phyloP scores from a whole-genome alignment of 2,113 vertebrate genomes.

The Corapipo altera region DNA sequence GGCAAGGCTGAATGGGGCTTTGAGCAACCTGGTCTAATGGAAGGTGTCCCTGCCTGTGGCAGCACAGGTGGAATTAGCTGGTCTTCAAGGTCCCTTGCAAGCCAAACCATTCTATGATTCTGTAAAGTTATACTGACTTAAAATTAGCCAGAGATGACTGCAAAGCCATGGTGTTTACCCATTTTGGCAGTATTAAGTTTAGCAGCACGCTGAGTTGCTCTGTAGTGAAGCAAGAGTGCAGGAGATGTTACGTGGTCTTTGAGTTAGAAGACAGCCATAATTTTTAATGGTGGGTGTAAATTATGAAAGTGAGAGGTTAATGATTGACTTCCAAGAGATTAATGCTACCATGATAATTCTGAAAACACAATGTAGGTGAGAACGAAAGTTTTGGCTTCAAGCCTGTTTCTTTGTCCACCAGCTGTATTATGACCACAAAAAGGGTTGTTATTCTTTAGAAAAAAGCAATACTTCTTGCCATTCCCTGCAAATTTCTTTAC shows the following conservation, averaged over 20 bases:
- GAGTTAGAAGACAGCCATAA: neutral
- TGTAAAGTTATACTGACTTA: neutral
- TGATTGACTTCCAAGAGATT: neutral
- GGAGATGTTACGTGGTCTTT: neutral
- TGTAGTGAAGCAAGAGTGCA: neutral
- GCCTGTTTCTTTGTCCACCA: neutral
- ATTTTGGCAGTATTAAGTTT: neutral
- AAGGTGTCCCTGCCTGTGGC: neutral
- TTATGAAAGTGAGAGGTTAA: neutral
- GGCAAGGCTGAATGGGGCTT: neutral
- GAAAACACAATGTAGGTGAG: neutral
- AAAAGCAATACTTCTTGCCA: neutral
- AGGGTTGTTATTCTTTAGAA: neutral
- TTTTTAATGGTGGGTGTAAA: neutral
- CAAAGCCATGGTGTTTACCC: neutral
- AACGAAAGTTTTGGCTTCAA: neutral
- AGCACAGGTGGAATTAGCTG: neutral
- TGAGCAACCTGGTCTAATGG: neutral
- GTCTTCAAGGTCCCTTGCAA: neutral
- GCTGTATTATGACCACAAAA: neutral
- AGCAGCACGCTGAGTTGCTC: rapidly evolving
- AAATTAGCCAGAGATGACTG: neutral
- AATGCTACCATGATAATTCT: neutral
- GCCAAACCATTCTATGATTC: neutral
- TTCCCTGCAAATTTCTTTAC: neutral